Evolutionary conservation across 92 coral and sea anemone species (phyloP).

Genomic region (Phenganax subtilis): DNA sequence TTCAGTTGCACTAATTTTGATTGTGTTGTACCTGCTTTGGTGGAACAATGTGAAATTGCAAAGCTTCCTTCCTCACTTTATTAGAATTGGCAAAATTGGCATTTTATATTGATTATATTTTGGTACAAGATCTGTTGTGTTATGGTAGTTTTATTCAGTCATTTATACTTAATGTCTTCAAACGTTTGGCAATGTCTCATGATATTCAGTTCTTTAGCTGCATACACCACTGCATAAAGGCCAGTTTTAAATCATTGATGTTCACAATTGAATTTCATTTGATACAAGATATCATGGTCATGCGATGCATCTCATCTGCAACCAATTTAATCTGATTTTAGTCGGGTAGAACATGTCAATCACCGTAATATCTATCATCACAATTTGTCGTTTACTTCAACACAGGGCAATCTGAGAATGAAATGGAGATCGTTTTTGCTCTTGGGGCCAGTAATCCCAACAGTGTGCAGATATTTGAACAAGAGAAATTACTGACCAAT

Average conservation of each 20-base stretch:
- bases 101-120: neutral
- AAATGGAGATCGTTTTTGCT: slow-evolving; percentile 51
- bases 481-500: slow-evolving; percentile 16
- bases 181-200: no score
- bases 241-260: no score
- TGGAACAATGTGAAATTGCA: neutral
- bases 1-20: neutral
- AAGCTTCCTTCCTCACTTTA: neutral
- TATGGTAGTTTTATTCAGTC: no score
- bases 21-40: neutral
- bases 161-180: no score
- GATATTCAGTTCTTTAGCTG: no score
- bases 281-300: no score
- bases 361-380: neutral
- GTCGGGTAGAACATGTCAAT: neutral
- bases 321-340: no score
- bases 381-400: neutral
- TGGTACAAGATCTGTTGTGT: neutral
- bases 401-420: slow-evolving; percentile 25
- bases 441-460: slow-evolving; percentile 37
- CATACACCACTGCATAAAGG: no score
- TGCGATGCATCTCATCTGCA: no score
- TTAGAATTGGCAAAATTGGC: neutral
- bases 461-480: slow-evolving; percentile 28
- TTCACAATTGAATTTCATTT: no score